These are phyloP conservation scores for Melanogrammus aeglefinus DNA, from an alignment of 2,797 vertebrate species.

Conservation along the genomic window DNA sequence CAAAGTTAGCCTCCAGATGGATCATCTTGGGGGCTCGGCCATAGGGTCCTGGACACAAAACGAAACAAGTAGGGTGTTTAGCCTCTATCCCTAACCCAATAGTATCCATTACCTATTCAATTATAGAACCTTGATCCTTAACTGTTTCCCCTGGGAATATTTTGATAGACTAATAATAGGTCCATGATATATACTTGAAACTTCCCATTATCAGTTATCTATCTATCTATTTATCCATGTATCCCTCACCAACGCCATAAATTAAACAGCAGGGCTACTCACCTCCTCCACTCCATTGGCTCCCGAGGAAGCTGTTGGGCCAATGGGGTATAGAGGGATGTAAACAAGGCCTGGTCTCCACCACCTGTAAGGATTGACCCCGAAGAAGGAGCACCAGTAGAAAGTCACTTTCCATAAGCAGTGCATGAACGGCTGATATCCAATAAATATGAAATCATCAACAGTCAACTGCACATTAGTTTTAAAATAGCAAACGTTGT, in stretches of 20 bases:
- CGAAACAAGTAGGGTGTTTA: background rate
- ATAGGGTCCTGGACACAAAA: constrained; percentile 79
- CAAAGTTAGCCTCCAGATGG: constrained; percentile 97
- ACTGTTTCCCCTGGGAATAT: background rate
- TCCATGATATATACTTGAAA: background rate
- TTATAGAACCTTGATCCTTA: background rate
- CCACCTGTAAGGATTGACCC: constrained; percentile 74
- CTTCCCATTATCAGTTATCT: background rate
- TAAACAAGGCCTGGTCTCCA: constrained; percentile 92
- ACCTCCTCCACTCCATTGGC: constrained; percentile 98
- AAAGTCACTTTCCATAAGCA: background rate
- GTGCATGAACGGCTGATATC: background rate
- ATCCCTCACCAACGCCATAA: background rate
- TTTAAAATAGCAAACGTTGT: background rate
- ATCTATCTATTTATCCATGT: background rate
- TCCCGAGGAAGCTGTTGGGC: constrained; percentile 94
- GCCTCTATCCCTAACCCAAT: background rate
- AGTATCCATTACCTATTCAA: background rate
- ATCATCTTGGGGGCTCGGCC: constrained; percentile 99
- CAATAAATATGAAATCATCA: background rate
- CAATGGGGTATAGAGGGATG: constrained; percentile 85
- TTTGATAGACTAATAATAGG: background rate
- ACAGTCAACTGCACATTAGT: background rate
- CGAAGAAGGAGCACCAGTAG: background rate
- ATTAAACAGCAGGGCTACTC: constrained; percentile 21